Evolutionary conservation across 1,140 invertebrate genomes (phyloP).

Genomic region (Drosophila arizonae): DNA sequence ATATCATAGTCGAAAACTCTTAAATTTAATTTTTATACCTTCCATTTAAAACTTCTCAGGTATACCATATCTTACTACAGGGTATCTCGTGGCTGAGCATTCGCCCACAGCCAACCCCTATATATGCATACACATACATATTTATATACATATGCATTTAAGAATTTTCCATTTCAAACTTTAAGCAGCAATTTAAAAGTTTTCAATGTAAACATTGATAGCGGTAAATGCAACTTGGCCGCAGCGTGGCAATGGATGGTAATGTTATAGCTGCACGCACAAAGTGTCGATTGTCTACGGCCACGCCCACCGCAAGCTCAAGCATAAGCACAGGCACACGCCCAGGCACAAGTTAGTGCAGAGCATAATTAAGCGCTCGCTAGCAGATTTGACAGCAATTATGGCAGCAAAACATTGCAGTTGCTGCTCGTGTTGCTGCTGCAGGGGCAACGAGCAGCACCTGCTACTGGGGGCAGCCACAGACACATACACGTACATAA

Average conservation of each 20-base stretch:
- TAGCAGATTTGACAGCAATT: slow-evolving; percentile 66
- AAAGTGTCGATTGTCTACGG: slow-evolving; percentile 22
- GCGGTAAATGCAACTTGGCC: slow-evolving; percentile 26
- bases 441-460: not conserved
- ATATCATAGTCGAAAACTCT: not conserved
- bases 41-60: too few relatives aligned
- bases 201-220: slow-evolving; percentile 47
- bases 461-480: slow-evolving; percentile 9
- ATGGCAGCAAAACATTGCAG: slow-evolving; percentile 31
- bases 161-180: slow-evolving; percentile 3
- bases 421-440: slow-evolving; percentile 1
- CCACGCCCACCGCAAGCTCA: slow-evolving; percentile 26
- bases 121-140: not conserved
- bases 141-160: too few relatives aligned
- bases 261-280: slow-evolving; percentile 8
- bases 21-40: too few relatives aligned
- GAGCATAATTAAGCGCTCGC: slow-evolving; percentile 63
- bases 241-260: slow-evolving; percentile 1
- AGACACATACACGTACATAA: not conserved
- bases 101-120: not conserved
- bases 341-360: slow-evolving; percentile 11
- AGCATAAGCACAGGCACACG: too few relatives aligned
- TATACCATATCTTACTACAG: not conserved
- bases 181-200: slow-evolving; percentile 14
- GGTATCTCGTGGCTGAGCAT: not conserved